A percentile compares a stretch with the other conserved stretches of the same genome.
These are phyloP conservation scores for Cherax destructor DNA, from an alignment of 1,140 invertebrate species.

Conservation along the genomic window DNA sequence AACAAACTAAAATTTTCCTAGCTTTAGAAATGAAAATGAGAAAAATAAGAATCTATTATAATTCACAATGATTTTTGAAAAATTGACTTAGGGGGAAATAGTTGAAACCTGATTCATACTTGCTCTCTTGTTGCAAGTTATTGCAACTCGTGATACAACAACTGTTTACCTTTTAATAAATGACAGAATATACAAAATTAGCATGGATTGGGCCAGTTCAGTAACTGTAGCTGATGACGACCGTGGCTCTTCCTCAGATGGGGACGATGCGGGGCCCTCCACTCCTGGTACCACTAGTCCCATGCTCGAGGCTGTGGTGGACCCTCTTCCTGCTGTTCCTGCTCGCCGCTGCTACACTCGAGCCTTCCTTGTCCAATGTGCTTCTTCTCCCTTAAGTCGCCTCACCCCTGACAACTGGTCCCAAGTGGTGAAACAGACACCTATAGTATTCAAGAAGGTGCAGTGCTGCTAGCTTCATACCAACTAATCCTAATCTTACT, in stretches of 20 bases:
- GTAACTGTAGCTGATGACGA: not conserved
- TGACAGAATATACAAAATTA: not conserved
- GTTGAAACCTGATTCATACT: too few relatives aligned
- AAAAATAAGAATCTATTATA: too few relatives aligned
- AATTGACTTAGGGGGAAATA: too few relatives aligned
- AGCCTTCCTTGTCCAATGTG: conserved; percentile 58
- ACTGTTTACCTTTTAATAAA: not conserved
- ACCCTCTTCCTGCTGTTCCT: conserved; percentile 21
- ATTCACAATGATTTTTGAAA: too few relatives aligned
- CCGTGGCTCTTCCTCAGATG: conserved; percentile 51
- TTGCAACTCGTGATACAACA: not conserved
- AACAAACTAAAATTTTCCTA: too few relatives aligned
- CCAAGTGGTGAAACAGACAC: conserved; percentile 41
- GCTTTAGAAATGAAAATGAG: too few relatives aligned
- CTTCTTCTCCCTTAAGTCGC: conserved; percentile 53
- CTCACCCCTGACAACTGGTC: conserved; percentile 52
- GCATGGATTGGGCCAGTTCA: not conserved
- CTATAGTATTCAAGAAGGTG: conserved; percentile 58
- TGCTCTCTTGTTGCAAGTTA: not conserved
- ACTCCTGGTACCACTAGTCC: conserved; percentile 44
- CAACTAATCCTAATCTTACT: not conserved
- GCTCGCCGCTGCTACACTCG: conserved; percentile 45
- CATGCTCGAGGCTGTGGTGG: conserved; percentile 13
- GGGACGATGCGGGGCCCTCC: conserved; percentile 48
- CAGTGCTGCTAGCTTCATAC: conserved; percentile 37